phyloP scores from a whole-genome alignment of 2,113 vertebrate species.

The Pseudopipra pipra region DNA sequence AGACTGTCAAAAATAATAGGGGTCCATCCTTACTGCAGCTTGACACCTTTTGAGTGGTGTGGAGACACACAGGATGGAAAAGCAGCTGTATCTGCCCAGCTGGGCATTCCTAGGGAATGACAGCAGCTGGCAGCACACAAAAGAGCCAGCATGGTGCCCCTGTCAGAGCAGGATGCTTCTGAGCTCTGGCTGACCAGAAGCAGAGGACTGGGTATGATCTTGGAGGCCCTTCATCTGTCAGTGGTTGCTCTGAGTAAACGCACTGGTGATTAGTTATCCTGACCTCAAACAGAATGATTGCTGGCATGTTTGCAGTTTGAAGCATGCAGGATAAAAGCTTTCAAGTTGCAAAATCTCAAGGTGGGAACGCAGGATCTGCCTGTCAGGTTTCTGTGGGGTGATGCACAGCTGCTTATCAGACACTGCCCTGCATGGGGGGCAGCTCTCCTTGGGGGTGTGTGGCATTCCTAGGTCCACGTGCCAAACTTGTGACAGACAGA shows the following conservation, averaged over 20 bases:
- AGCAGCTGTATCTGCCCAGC: not conserved
- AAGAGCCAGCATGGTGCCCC: not conserved
- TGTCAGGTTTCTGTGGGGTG: rapidly evolving
- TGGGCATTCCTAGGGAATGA: not conserved
- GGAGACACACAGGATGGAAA: not conserved
- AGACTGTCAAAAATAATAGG: not conserved
- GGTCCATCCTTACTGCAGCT: not conserved
- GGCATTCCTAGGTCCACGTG: not conserved
- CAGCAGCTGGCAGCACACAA: not conserved
- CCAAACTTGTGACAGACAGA: not conserved
- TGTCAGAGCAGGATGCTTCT: not conserved
- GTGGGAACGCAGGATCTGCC: not conserved
- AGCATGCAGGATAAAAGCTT: not conserved
- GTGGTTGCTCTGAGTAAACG: not conserved
- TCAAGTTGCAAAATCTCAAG: not conserved
- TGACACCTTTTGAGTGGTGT: not conserved
- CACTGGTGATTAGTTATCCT: not conserved
- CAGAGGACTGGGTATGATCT: not conserved
- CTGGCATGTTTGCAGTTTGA: not conserved
- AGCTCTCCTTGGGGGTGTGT: not conserved
- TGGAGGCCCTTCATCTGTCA: not conserved
- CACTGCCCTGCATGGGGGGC: not conserved
- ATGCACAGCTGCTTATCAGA: not conserved
- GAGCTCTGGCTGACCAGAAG: not conserved
- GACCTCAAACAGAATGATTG: not conserved